Base-by-base conservation (phyloP, 2,888 invertebrate genomes). In the Acrobeloides nanus region DNA sequence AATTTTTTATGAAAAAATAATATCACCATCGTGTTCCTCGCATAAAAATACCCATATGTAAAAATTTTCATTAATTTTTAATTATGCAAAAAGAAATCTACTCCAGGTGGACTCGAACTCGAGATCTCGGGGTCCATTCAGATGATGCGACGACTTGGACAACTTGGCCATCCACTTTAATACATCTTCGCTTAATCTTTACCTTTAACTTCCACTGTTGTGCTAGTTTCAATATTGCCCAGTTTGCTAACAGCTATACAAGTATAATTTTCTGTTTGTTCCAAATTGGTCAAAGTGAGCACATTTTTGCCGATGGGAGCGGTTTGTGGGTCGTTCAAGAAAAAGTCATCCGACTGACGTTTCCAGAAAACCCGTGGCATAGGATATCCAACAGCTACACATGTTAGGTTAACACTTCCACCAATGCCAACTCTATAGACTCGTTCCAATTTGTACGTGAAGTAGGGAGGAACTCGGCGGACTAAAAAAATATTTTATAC, bases 301-400 rank as follows among this genome's bases (percentile, higher is more conserved):
- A 88, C 84, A 76, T 93, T 95, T 51, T 84, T 83, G 20, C 80
- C 81, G 46, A 80, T 76, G 3, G 79, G 78, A 23, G 75, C 67
- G 8, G 61, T 59, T 10, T 59, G 55, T 7, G 64, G 64, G 41
- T 65, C 63, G 34, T 65, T 61, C 7, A 65, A 51, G 12, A 53
- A 44, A 18, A 20, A 32, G 26, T 46, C 53, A 44, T 57, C 55
- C 1, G 55, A 54, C 37, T 53, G 26, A 17, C 53, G 47, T 42
- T 61, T 73, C 78, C 78, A 80, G 77, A 88, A 89, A 45, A 97
- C 92, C 66, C 83, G 84, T 1, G 95, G 97, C 92, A 95, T 92
- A 5, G 95, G 95, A 0, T 93, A 89, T 18, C 97, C 95, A 25
- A 89, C 87, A 8, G 95, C 95, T 46, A 92, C 89, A 76, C 97